Conservation (phyloP, 1,140 invertebrate species). For the Galleria mellonella region DNA sequence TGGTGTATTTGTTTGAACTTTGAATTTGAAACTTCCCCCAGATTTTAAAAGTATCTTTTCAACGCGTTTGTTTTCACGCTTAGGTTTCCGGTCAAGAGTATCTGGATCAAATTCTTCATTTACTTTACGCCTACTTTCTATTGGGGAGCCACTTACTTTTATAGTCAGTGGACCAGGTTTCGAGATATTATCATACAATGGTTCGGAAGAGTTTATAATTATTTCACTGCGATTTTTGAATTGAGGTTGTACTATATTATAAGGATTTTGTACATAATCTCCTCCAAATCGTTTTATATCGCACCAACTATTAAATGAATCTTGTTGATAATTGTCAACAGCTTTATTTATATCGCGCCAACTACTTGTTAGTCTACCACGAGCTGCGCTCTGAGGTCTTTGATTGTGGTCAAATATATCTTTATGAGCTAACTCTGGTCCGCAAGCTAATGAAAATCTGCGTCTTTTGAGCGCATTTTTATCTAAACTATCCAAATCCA, state of each 20-base stretch:
- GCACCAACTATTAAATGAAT: conserved; percentile 40
- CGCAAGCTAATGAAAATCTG: conserved; percentile 57
- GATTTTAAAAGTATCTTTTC: conserved; percentile 75
- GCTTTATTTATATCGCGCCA: conserved; percentile 56
- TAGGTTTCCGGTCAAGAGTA: conserved; percentile 85
- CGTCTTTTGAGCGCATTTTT: conserved; percentile 62
- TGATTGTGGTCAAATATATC: conserved; percentile 17
- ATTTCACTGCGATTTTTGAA: conserved; percentile 31
- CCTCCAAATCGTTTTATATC: conserved; percentile 46
- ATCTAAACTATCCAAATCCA: conserved; percentile 85
- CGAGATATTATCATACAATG: conserved; percentile 64
- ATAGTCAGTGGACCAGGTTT: conserved; percentile 83
- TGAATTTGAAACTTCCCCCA: conserved; percentile 78
- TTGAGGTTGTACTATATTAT: conserved; percentile 1
- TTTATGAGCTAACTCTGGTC: conserved; percentile 34
- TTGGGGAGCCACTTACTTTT: conserved; percentile 80
- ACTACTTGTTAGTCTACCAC: conserved; percentile 42
- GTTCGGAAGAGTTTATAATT: conserved; percentile 69
- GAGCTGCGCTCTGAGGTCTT: conserved; percentile 22
- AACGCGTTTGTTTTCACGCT: conserved; percentile 47
- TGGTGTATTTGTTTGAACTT: conserved; percentile 24
- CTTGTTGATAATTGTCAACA: conserved; percentile 15
- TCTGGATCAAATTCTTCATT: conserved; percentile 86
- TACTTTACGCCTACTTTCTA: conserved; percentile 34
- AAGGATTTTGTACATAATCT: conserved; percentile 1